Base-by-base conservation (phyloP, 1,140 invertebrate species). In the Hyles vespertilio region DNA sequence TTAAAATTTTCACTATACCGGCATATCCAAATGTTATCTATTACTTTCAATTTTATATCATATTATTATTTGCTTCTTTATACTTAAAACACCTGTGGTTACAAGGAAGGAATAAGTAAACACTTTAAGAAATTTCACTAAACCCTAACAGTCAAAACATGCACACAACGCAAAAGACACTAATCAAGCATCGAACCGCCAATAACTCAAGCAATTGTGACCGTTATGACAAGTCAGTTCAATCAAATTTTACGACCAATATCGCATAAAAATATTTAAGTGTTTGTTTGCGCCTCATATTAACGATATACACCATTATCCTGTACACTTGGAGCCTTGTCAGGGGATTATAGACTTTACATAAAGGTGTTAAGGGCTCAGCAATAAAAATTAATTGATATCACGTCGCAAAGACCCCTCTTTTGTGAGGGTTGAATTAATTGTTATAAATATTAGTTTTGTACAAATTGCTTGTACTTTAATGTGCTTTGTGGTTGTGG, bases 171-270 rank as follows among this genome's bases (percentile, higher is more conserved):
- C 74, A 79, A 79, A 74, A 68, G 74, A 72, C 69, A 69, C 56
- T 58, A 61, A 77, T 72, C 69, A 77, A 69, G 71, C 67, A 66
- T 59, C 69, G 22, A 22, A 22, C 22, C 22, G 22, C 22, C 72
- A 66, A 79, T 79, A 81, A 72, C 58, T 71, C 66, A 59, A 63
- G 60, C 66, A 64, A 74, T 82, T 84, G 79, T 79, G 61, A 53
- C 49, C 5, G 7, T 61, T 72, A 86, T 81, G 75, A 83, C 84
- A 77, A 68, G 63, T 55, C 72, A 61, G 73, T 81, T 85, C 84
- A 87, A 88, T 88, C 85, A 85, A 78, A 58, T 81, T 88, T 88
- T 88, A 88, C 83, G 85, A 88, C 65, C 72, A 61, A 83, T 81
- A 66, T 70, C 69, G 59, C 79, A 77, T 87, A 85, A 87, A 88